Base-by-base conservation (phyloP, 2,888 invertebrate species). In the Seira musarum region DNA sequence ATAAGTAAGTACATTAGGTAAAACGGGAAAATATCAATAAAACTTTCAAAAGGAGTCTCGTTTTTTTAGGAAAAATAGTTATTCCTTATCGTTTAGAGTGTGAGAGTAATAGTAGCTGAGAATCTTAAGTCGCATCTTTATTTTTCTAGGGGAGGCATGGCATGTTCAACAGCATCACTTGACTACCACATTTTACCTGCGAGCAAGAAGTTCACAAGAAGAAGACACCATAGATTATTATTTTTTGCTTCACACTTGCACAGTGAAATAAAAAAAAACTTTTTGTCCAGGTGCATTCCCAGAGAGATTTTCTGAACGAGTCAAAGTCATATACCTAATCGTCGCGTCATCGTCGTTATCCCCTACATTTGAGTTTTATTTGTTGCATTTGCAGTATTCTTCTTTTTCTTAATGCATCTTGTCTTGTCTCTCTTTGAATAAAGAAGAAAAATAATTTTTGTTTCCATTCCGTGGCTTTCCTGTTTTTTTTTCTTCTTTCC, bases 231-330 rank as follows among this genome's bases (percentile, higher is more conserved):
- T 40, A 40, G 5, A 40, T 8, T 40, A 40, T 40, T 40, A 8
- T 40, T 40, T n/a, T n/a, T 40, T 40, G 5, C 57, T 57, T 57
- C 57, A 57, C 57, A 57, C 57, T 57, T 57, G 57, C 17, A 57
- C 57, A 57, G 10, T 57, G 10, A 17, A 8, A n/a, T n/a, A n/a
- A n/a, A n/a, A n/a, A n/a, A n/a, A 57, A 57, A 57, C 57, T 17
- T n/a, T 57, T 17, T 57, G 57, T 22, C 70, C 70, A 70, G 70
- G 70, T 70, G 70, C 61, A 35, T 70, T 60, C 70, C 70, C 70
- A 60, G 25, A 25, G 70, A 57, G 67, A 40, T 57, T 57, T n/a
- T 57, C 57, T 57, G 57, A n/a, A 57, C 8, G 25, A 64, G 22
- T 13, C 8, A 65, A 17, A 25, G 10, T n/a, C 57, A 57, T 17